These are phyloP conservation scores for Tenthredo distinguenda DNA, from an alignment of 2,888 invertebrate genomes.

Conservation along the genomic window DNA sequence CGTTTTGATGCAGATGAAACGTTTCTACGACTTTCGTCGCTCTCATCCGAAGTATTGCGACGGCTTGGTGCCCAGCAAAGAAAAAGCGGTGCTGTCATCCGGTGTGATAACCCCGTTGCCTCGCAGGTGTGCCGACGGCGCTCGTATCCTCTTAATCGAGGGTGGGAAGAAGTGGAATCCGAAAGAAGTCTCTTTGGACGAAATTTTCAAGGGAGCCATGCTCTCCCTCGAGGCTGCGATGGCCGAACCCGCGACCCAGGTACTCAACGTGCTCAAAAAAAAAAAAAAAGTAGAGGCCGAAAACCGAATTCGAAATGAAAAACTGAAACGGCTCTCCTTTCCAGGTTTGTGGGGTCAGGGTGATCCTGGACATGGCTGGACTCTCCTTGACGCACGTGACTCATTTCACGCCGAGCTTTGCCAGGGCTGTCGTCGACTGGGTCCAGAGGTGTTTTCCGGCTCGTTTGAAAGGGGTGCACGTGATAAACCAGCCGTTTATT, in stretches of 20 bases:
- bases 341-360: constrained; percentile 85
- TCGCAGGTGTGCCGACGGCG: constrained; percentile 84
- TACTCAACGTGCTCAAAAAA: constrained; percentile 52
- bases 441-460: constrained; percentile 91
- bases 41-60: constrained; percentile 83
- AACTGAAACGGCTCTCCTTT: neutral
- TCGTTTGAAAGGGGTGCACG: constrained; percentile 91
- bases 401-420: constrained; percentile 89
- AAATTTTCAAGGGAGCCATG: constrained; percentile 86
- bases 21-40: constrained; percentile 85
- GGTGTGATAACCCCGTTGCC: constrained; percentile 86
- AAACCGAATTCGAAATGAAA: neutral
- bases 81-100: constrained; percentile 83
- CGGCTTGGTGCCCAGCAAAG: constrained; percentile 83
- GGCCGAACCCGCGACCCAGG: constrained; percentile 89
- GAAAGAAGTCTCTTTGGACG: constrained; percentile 83
- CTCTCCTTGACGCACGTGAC: constrained; percentile 85
- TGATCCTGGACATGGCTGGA: constrained; percentile 89
- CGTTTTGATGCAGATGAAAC: constrained; percentile 81
- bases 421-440: constrained; percentile 86
- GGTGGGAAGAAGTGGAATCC: constrained; percentile 89
- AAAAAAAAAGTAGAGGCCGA: neutral
- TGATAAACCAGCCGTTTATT: constrained; percentile 92
- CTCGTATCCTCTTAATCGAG: constrained; percentile 85
- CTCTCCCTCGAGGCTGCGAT: constrained; percentile 87